Base-by-base conservation (phyloP, 35 echinoderm and acorn worm genomes). In the Heliocidaris erythrogramma region DNA sequence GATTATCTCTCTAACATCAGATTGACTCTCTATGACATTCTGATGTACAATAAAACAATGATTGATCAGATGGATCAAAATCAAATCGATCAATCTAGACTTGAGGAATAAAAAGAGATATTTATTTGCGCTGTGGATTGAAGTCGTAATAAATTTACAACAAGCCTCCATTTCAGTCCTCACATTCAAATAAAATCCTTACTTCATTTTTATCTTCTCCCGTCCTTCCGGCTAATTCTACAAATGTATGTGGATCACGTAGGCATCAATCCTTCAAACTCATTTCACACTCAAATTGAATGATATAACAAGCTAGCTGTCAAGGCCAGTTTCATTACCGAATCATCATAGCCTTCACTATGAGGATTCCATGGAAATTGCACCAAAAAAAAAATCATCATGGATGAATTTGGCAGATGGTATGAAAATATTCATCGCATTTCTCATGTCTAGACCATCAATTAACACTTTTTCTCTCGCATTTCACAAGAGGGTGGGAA, bases 181-280 rank as follows among this genome's bases (percentile, higher is more conserved):
- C 65, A 78, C 27, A 5, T 78, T 5, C 65, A 18, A 78, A 78
- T 78, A 78, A n/a, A n/a, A n/a, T 24, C 18, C 27, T 18, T 78
- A 7, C 65, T 78, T 78, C 27, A 78, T 78, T 78, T 78, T 78
- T 7, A 60, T 60, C 27, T 78, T 78, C 65, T 27, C 27, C 65
- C 65, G 65, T 78, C 65, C 65, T 78, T 78, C 65, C 65, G 7
- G 1, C 2, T 78, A 78, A 78, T 78, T 78, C 65, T 78, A 29
- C 65, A 78, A n/a, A 78, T 78, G 21, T n/a, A 78, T 24, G 18
- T n/a, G 27, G 65, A 21, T 78, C 65, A 78, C 65, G 65, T 78
- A 78, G 65, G 65, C 65, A 78, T 78, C 65, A 78, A 78, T 78
- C 65, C 65, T 78, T 78, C 65, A 78, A 78, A 78, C 65, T 78